These are phyloP conservation scores for Magallana nippona DNA, from an alignment of 2,888 invertebrate species.

Conservation along the genomic window DNA sequence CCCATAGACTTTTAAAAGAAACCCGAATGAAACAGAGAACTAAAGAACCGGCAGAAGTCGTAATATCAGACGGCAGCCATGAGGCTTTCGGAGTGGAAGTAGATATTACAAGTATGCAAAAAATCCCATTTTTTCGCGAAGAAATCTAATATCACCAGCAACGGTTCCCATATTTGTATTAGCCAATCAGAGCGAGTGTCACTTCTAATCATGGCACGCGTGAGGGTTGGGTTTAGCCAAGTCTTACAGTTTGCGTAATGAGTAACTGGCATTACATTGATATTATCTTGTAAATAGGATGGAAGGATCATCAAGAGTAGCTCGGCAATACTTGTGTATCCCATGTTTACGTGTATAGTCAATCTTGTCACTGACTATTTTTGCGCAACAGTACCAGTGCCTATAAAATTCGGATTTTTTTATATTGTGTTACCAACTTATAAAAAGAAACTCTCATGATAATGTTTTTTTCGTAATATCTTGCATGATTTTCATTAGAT, in stretches of 20 bases:
- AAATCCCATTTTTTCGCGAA: constrained; percentile 56
- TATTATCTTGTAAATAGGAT: constrained; percentile 20
- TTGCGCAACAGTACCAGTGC: not conserved
- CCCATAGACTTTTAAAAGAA: constrained; percentile 53
- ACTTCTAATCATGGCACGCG: constrained; percentile 33
- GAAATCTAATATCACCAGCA: constrained; percentile 60
- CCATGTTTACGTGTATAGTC: not conserved
- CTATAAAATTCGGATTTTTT: no score
- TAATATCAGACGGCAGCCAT: constrained; percentile 59
- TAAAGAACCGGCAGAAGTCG: constrained; percentile 49
- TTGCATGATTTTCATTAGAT: no score
- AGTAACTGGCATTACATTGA: constrained; percentile 32
- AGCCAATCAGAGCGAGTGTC: constrained; percentile 35
- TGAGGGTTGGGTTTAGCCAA: constrained; percentile 26
- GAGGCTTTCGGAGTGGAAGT: constrained; percentile 51
- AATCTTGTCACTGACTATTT: not conserved
- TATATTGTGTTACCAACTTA: no score
- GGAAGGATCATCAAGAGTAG: not conserved
- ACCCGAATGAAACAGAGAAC: constrained; percentile 43
- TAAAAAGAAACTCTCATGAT: no score
- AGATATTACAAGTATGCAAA: constrained; percentile 65
- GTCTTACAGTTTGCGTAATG: constrained; percentile 19
- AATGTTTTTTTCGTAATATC: no score
- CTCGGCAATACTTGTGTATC: constrained; percentile 1
- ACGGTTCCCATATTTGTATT: constrained; percentile 65